Conservation (phyloP, 2,888 invertebrate genomes). For the Drosophila nr. perissopoda region DNA sequence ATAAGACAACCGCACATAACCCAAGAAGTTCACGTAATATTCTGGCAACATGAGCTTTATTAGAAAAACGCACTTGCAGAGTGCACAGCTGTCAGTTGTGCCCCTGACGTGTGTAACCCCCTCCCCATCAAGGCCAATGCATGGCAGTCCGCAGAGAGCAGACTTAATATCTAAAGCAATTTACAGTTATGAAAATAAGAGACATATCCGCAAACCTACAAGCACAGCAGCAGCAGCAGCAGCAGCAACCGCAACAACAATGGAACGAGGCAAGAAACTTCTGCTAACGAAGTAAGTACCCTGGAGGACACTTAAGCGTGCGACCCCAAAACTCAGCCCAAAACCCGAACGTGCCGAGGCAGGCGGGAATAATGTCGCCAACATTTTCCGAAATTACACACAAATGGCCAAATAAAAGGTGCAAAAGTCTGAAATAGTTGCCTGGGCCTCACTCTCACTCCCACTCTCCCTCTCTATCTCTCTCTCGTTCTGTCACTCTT, state of each 20-base stretch:
- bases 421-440: slow-evolving; percentile 69
- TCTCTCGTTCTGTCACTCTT: not conserved
- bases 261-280: slow-evolving; percentile 72
- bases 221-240: slow-evolving; percentile 45
- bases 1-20: slow-evolving; percentile 17
- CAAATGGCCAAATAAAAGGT: slow-evolving; percentile 81
- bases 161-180: slow-evolving; percentile 83
- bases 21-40: slow-evolving; percentile 56
- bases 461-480: not conserved
- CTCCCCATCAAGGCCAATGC: not conserved
- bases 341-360: slow-evolving; percentile 36
- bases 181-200: slow-evolving; percentile 84
- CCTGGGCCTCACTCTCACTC: slow-evolving; percentile 30
- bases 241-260: slow-evolving; percentile 41
- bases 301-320: slow-evolving; percentile 83
- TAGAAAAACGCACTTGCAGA: slow-evolving; percentile 52
- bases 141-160: slow-evolving; percentile 56
- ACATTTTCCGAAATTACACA: slow-evolving; percentile 82
- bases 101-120: not conserved
- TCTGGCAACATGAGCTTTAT: slow-evolving; percentile 56
- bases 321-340: slow-evolving; percentile 56
- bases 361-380: slow-evolving; percentile 72
- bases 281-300: slow-evolving; percentile 81
- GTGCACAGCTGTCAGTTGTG: slow-evolving; percentile 40
- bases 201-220: slow-evolving; percentile 82